Evolutionary conservation across 2,888 invertebrate genomes (phyloP).

Genomic region (Diogma glabrata): DNA sequence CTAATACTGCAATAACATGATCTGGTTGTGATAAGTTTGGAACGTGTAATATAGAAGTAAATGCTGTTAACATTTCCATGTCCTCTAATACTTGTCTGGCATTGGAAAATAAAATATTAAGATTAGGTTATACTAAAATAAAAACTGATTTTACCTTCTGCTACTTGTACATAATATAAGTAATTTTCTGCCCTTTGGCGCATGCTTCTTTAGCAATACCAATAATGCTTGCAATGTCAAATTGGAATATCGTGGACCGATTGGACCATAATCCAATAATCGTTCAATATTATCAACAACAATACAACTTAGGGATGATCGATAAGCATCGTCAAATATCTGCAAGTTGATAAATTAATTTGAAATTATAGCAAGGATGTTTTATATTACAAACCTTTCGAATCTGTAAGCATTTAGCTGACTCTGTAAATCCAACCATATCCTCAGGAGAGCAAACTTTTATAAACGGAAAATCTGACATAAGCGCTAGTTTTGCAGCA

Average conservation of each 20-base stretch:
- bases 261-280: constrained; percentile 91
- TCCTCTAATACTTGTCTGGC: constrained; percentile 92
- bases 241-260: constrained; percentile 97
- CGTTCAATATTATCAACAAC: constrained; percentile 97
- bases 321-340: constrained; percentile 98
- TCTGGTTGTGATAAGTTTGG: constrained; percentile 80
- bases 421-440: constrained; percentile 94
- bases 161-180: constrained; percentile 92
- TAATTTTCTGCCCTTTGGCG: constrained; percentile 85
- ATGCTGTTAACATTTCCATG: constrained; percentile 88
- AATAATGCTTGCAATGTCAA: constrained; percentile 89
- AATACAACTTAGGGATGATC: constrained; percentile 90
- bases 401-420: constrained; percentile 88
- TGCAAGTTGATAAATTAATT: no score
- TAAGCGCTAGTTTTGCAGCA: constrained; percentile 91
- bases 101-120: constrained; percentile 8
- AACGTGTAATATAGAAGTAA: constrained; percentile 84
- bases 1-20: constrained; percentile 70
- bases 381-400: constrained; percentile 61
- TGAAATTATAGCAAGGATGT: background rate
- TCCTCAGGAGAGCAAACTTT: constrained; percentile 94
- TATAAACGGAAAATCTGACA: constrained; percentile 96
- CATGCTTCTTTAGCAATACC: constrained; percentile 88
- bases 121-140: no score
- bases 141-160: no score